These are phyloP conservation scores for Corythornis cristatus DNA, from an alignment of 2,113 vertebrate genomes.

Conservation along the genomic window DNA sequence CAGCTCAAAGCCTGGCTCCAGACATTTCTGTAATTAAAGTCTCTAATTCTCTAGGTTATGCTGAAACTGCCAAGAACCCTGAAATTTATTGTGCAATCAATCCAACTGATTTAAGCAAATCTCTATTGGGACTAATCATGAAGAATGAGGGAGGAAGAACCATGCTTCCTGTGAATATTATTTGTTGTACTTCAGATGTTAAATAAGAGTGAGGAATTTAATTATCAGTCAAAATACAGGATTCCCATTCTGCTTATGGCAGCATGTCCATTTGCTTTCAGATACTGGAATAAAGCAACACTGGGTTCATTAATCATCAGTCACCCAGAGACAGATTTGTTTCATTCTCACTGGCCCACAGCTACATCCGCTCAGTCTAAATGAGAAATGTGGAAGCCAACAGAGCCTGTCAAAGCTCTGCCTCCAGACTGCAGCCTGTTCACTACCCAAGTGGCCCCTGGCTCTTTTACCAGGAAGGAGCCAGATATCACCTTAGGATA, in stretches of 20 bases:
- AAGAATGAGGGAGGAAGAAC: not conserved
- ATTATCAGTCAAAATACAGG: not conserved
- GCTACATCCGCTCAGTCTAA: not conserved
- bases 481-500: not conserved
- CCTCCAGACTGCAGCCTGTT: not conserved
- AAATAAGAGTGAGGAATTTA: not conserved
- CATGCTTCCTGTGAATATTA: not conserved
- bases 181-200: not conserved
- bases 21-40: not conserved
- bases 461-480: not conserved
- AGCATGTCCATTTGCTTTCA: not conserved
- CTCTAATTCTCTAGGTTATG: not conserved
- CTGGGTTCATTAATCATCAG: not conserved
- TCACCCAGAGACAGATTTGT: not conserved
- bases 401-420: not conserved
- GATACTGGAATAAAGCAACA: not conserved
- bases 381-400: not conserved
- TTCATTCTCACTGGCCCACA: not conserved
- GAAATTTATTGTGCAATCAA: not conserved
- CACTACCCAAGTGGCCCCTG: rapidly evolving
- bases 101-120: not conserved
- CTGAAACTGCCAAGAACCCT: not conserved
- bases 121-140: not conserved
- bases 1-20: not conserved
- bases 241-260: not conserved